Percentiles rank a stretch among this genome's conserved stretches.
Evolutionary conservation across 2,113 vertebrate species (phyloP).

Genomic region (Indicator indicator): DNA sequence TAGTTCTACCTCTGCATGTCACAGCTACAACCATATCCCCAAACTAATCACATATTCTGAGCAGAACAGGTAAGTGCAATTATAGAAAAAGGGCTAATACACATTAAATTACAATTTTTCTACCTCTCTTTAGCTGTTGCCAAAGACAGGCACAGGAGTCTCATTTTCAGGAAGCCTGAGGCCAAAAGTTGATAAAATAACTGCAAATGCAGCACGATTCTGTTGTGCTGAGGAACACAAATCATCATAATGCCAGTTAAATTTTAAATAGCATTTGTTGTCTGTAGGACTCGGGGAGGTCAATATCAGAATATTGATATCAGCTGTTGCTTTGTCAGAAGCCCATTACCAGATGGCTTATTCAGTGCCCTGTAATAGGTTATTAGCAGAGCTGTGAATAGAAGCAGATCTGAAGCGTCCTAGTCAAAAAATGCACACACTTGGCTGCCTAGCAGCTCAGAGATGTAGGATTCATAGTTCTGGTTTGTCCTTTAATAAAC

Average conservation of each 20-base stretch:
- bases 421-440: background rate
- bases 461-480: background rate
- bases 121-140: background rate
- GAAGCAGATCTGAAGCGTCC: background rate
- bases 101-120: background rate
- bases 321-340: background rate
- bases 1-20: background rate
- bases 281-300: background rate
- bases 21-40: background rate
- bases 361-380: background rate
- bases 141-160: background rate
- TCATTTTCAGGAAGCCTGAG: background rate
- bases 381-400: background rate
- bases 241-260: background rate
- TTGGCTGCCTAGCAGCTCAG: background rate
- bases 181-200: background rate
- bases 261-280: background rate
- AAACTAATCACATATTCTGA: background rate
- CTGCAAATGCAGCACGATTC: background rate
- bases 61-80: background rate
- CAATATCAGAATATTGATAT: background rate
- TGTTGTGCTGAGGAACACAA: background rate
- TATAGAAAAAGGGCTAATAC: background rate
- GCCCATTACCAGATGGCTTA: background rate
- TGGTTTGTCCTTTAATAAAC: constrained; percentile 11